Evolutionary conservation across 2,113 vertebrate species (phyloP), one percentile per base, ranked within the genome.

Genomic region (Hucho hucho): DNA sequence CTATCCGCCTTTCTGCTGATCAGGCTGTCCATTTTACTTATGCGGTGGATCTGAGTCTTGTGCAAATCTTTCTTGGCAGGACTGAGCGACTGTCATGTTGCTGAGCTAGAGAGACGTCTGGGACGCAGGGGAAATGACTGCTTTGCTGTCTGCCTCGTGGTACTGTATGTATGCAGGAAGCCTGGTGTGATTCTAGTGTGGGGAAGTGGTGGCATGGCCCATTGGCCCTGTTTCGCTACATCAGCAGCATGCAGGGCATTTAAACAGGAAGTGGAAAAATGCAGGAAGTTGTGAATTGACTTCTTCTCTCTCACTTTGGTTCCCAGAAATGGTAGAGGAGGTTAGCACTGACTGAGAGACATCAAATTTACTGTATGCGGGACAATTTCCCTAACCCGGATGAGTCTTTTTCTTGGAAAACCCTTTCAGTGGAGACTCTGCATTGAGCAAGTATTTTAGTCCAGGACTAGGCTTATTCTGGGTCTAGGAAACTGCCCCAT

Each of bases 211-310:
- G 14, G 78, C 86, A 75, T 81, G 74, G 16, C 4, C 37, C 37
- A 11, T 53, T 53, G 13, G 73, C 79, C 67, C 4, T 13, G 26
- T 66, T 75, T 80, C 37, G 37, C 37, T 9, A 77, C 84, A 87
- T 90, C 87, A 90, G 86, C 87, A 89, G 78, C 88, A 89, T 87
- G 87, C 89, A 87, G 82, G 87, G 73, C 81, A 72, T 14, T 85
- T 81, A 76, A 84, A 84, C 82, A 91, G 90, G 90, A 93, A 89
- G 88, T 84, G 70, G 82, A 79, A 70, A 70, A 70, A 46, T 63
- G 83, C 73, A 70, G 71, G 49, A 53, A 53, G 49, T 53, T 16
- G 16, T 3, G 14, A 53, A 18, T 53, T 18, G 16, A 53, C 49
- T 16, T 53, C 3, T 4, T 16, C 4, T 53, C 49, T 53, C 49